Conservation (phyloP, 2,888 invertebrate genomes). For the Tuberolachnus salignus region DNA sequence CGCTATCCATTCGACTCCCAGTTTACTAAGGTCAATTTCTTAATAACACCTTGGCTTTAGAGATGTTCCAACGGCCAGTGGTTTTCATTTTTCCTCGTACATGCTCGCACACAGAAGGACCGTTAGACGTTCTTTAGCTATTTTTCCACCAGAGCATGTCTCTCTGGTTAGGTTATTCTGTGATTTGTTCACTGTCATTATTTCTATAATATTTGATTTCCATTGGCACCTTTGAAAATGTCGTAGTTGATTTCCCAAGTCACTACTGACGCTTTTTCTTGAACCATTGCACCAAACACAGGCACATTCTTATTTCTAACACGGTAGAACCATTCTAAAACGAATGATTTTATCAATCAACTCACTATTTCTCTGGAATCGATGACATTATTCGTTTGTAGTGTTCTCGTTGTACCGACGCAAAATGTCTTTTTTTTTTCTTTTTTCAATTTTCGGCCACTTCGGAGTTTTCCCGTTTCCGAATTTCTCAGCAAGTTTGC, state of each 20-base stretch:
- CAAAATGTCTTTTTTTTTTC: neutral
- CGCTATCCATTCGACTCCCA: neutral
- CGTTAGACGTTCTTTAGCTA: neutral
- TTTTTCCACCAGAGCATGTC: neutral
- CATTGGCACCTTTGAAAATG: neutral
- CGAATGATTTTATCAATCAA: neutral
- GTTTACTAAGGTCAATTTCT: neutral
- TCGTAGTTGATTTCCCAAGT: neutral
- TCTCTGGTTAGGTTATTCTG: neutral
- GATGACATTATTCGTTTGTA: neutral
- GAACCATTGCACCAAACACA: neutral
- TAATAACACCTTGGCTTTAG: neutral
- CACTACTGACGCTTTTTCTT: neutral
- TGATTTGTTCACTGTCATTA: neutral
- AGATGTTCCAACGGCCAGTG: neutral
- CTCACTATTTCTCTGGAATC: neutral
- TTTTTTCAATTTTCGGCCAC: neutral
- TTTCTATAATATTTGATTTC: neutral
- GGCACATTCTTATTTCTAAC: neutral
- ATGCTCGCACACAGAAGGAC: neutral
- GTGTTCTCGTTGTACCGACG: neutral
- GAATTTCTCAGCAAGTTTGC: neutral
- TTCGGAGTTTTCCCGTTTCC: neutral
- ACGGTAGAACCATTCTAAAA: neutral
- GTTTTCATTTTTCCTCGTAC: neutral